Base-by-base conservation (phyloP, 53 echinoderm and acorn worm genomes). In the Hippasteria phrygiana region DNA sequence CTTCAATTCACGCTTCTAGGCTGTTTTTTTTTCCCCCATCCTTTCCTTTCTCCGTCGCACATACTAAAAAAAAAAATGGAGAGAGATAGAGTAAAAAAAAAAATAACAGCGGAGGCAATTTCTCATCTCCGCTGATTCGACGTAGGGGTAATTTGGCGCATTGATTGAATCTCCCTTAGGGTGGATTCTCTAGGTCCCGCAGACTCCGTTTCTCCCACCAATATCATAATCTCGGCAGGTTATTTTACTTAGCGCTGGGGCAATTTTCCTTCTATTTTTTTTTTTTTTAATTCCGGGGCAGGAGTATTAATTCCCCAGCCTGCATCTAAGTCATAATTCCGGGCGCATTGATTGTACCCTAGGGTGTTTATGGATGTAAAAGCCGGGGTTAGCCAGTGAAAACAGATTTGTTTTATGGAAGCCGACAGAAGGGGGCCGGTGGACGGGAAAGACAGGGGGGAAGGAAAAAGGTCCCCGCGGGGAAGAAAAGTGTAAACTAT, bases 381-480 rank as follows among this genome's bases (percentile, higher is more conserved):
- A 69, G 48, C 48, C 17, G 53, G 85, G 85, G 63, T 82, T 85
- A 85, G 85, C 71, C 38, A 53, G 38, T 34, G 46, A 85, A 85
- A 85, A 85, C 85, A 85, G 85, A 85, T 85, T 85, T 85, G 85
- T 85, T 85, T 85, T 85, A 85, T 85, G 71, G 51, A 50, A 85
- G 85, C 85, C 85, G 85, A 85, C 85, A 85, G 51, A 24, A 78
- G 37, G 40, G 79, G 56, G 18, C 76, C 50, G 7, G 11, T 50
- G 53, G 53, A 50, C 33, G 31, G 47, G 11, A 45, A 11, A 62
- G 34, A 7, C 4, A 42, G 47, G 9, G 26, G 31, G 31, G 83
- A 66, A 9, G 14, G n/a, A 55, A 47, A 82, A 65, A 46, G 41
- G 43, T 46, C 82, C 66, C 64, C 0, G 37, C 3, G 35, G 36